Base-by-base conservation (phyloP, 2,113 vertebrate genomes). In the Aplodontia rufa region DNA sequence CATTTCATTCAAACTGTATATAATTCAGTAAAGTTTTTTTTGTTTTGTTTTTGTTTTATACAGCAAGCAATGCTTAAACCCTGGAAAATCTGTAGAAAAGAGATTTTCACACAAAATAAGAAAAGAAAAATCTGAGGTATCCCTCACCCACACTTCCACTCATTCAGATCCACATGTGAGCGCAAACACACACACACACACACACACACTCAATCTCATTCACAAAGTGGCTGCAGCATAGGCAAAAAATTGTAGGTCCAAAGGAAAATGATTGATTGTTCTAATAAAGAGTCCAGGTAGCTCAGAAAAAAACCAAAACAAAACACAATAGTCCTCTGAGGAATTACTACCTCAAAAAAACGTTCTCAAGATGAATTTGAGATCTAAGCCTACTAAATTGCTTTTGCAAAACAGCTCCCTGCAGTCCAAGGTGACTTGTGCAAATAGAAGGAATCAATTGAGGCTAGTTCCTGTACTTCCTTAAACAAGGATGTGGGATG, bases 371-470 rank as follows among this genome's bases (percentile, higher is more conserved):
- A 95, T 98, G 98, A 98, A 98, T 96, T 86, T 98, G 98, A 99
- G 98, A 98, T 98, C 98, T 98, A 98, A 97, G 98, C 98, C 98
- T 98, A 98, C 98, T 97, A 82, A 98, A 98, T 95, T 98, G 98
- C 98, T 99, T 98, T 98, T 98, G 98, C 98, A 98, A 98, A 98
- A 98, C 98, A 98, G 98, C 98, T 98, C 98, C 98, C 98, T 99
- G 98, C 98, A 99, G 98, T 98, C 98, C 98, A 99, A 99, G 99
- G 99, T 99, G 98, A 98, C 99, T 98, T 99, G 99, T 99, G 99
- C 99, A 99, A 98, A 99, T 98, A 98, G 95, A 98, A 98, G 98
- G 98, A 98, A 98, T 98, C 96, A 98, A 98, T 98, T 98, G 98
- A 97, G 97, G 98, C 81, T 92, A 98, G 98, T 97, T 98, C 98